These are phyloP conservation scores for Odontamblyopus lacepedii DNA, from an alignment of 2,797 vertebrate genomes.

Conservation along the genomic window DNA sequence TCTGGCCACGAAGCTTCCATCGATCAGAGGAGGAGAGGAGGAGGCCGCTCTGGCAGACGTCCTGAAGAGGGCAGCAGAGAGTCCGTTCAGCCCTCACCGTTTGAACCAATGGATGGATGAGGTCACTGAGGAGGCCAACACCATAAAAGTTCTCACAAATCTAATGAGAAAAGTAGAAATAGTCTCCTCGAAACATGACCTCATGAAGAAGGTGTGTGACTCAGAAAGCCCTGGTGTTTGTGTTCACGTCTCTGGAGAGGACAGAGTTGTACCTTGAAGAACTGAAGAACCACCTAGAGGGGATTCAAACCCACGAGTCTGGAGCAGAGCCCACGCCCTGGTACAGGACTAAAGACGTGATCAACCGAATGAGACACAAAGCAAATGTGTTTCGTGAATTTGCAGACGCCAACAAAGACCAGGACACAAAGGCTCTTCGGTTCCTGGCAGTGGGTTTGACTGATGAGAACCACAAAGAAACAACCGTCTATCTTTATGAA, in stretches of 20 bases:
- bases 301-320: background rate
- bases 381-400: background rate
- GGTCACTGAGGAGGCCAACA: constrained; percentile 13
- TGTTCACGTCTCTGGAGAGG: background rate
- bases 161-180: constrained; percentile 38
- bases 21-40: background rate
- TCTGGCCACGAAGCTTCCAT: background rate
- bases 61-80: constrained; percentile 12
- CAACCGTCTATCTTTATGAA: background rate
- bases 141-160: constrained; percentile 31
- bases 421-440: constrained; percentile 31
- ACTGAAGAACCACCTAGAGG: background rate
- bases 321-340: background rate
- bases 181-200: background rate
- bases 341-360: background rate
- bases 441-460: background rate
- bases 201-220: background rate
- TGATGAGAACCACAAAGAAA: background rate
- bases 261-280: background rate
- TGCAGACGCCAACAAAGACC: constrained; percentile 5
- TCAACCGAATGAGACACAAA: background rate
- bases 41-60: background rate
- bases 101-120: constrained; percentile 52
- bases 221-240: background rate
- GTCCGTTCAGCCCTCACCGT: constrained; percentile 49